Percentiles rank a stretch among this genome's conserved stretches.
Evolutionary conservation across 2,113 vertebrate genomes (phyloP).

Genomic region (Urocitellus parryii): DNA sequence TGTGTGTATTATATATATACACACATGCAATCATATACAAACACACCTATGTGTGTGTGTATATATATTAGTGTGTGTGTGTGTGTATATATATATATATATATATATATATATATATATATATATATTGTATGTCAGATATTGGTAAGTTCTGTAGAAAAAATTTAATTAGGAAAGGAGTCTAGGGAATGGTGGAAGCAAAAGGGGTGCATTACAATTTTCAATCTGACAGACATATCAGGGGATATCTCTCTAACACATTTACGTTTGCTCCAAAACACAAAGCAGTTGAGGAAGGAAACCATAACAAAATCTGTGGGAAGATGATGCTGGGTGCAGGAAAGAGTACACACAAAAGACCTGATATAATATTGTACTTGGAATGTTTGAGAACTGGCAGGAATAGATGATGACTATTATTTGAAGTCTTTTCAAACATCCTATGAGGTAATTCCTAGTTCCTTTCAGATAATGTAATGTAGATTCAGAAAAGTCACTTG

Average conservation of each 20-base stretch:
- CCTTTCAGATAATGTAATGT: not conserved
- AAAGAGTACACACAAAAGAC: not conserved
- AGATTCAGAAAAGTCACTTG: not conserved
- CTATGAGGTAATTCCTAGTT: not conserved
- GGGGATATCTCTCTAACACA: not conserved
- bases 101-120: not conserved
- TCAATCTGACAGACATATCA: no score
- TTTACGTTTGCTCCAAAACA: not conserved
- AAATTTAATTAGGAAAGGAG: not conserved
- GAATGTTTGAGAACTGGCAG: not conserved
- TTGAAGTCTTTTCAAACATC: not conserved
- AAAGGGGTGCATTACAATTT: not conserved
- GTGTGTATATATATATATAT: no score
- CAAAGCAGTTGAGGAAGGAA: not conserved
- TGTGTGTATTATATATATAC: not conserved
- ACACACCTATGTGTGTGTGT: no score
- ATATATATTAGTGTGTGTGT: no score
- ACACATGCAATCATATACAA: not conserved
- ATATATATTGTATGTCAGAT: not conserved
- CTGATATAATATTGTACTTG: not conserved
- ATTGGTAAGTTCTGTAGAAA: not conserved
- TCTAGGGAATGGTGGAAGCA: not conserved
- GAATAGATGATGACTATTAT: not conserved
- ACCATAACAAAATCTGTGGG: not conserved
- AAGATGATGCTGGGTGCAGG: not conserved